Evolutionary conservation across 2,797 vertebrate species (phyloP).

Genomic region (Hydrolagus colliei): DNA sequence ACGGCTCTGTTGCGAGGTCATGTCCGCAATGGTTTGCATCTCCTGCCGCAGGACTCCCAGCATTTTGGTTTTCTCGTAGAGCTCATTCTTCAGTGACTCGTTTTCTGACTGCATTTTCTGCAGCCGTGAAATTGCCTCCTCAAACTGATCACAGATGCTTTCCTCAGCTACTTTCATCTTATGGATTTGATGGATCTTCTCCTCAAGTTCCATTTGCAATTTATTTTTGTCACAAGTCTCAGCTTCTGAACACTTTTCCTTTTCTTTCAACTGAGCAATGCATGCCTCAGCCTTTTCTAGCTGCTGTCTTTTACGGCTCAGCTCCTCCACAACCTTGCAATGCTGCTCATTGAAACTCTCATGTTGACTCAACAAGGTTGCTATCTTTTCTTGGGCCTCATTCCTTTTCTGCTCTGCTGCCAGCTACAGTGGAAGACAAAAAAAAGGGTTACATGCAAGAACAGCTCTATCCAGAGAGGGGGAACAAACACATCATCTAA

Average conservation of each 20-base stretch:
- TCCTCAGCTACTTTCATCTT: constrained; percentile 38
- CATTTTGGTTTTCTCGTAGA: constrained; percentile 57
- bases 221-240: constrained; percentile 46
- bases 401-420: constrained; percentile 52
- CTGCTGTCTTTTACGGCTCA: constrained; percentile 43
- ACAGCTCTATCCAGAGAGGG: no score
- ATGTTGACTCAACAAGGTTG: constrained; percentile 49
- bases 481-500: no score
- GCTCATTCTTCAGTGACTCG: constrained; percentile 51
- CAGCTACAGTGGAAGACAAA: constrained; percentile 47
- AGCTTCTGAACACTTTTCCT: constrained; percentile 42
- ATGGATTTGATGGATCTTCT: constrained; percentile 54
- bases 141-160: constrained; percentile 41
- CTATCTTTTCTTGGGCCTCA: constrained; percentile 51
- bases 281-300: constrained; percentile 49
- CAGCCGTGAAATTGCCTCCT: constrained; percentile 40
- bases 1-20: constrained; percentile 48
- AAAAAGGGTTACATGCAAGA: not conserved
- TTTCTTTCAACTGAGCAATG: constrained; percentile 49
- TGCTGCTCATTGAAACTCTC: constrained; percentile 54
- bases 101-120: constrained; percentile 45
- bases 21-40: constrained; percentile 49
- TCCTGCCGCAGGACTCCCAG: constrained; percentile 52
- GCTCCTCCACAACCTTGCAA: constrained; percentile 46
- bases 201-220: constrained; percentile 51